These are phyloP conservation scores for Falco berigora DNA, from an alignment of 2,797 vertebrate genomes.

Conservation along the genomic window DNA sequence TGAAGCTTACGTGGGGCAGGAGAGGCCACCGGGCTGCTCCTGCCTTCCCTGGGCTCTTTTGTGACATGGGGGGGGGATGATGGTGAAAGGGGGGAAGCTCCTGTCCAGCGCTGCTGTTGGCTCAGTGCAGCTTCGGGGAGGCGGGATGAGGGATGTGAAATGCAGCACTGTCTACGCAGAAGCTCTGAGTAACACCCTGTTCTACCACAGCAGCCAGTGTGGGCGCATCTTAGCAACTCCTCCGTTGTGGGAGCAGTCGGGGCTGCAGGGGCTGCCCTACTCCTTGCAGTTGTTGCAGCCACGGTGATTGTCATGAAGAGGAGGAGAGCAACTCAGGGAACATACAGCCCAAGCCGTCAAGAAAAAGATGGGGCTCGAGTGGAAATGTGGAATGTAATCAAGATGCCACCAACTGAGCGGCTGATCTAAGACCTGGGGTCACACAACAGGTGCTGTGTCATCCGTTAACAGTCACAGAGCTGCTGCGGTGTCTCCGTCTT, in stretches of 20 bases:
- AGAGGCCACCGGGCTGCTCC: background rate
- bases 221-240: conserved; percentile 52
- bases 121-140: background rate
- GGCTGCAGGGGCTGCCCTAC: conserved; percentile 52
- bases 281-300: conserved; percentile 12
- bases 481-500: background rate
- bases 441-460: accelerated
- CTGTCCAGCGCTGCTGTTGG: background rate
- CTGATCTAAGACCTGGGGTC: conserved; percentile 48
- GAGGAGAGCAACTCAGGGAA: conserved; percentile 72
- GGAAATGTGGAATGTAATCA: conserved; percentile 71
- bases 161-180: background rate
- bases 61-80: background rate
- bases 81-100: background rate
- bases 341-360: conserved; percentile 68
- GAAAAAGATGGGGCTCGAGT: conserved; percentile 69
- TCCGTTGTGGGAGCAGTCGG: conserved; percentile 60
- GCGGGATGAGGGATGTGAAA: background rate
- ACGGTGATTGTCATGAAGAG: conserved; percentile 50
- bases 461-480: background rate
- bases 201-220: conserved; percentile 56
- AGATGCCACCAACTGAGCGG: conserved; percentile 68
- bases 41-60: background rate
- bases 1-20: accelerated
- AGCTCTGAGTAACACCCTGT: conserved; percentile 28